These are phyloP conservation scores for Macaca nemestrina DNA, from an alignment of 2,113 vertebrate genomes.

Conservation along the genomic window DNA sequence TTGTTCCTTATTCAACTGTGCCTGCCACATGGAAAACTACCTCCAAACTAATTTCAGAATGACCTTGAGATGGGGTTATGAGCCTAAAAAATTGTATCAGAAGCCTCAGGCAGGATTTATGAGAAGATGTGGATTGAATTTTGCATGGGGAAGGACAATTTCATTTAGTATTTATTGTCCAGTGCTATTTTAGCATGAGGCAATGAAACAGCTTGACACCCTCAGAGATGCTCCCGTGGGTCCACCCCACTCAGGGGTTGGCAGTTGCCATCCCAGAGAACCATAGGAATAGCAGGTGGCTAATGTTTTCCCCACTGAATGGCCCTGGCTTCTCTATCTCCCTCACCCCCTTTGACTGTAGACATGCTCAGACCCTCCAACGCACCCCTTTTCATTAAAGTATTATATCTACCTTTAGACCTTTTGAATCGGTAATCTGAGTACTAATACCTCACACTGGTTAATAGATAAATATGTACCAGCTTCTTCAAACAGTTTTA, in stretches of 20 bases:
- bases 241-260: not conserved
- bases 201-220: not conserved
- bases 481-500: not conserved
- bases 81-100: slow-evolving; percentile 42
- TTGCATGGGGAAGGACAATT: slow-evolving; percentile 52
- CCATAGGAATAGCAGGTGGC: rapidly evolving
- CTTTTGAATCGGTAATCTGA: rapidly evolving
- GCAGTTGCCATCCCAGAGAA: not conserved
- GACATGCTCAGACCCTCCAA: not conserved
- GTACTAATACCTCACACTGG: not conserved
- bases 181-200: not conserved
- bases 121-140: slow-evolving; percentile 60
- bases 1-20: not conserved
- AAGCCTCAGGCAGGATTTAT: slow-evolving; percentile 35
- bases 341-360: not conserved
- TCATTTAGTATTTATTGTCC: slow-evolving; percentile 6
- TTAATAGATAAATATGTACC: not conserved
- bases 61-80: slow-evolving; percentile 53
- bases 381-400: not conserved
- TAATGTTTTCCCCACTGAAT: rapidly evolving
- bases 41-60: slow-evolving; percentile 24
- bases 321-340: no score
- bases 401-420: not conserved
- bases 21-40: not conserved
- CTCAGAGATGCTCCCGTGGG: not conserved